Base-by-base conservation (phyloP, 2,888 invertebrate species). In the Machimus atricapillus region DNA sequence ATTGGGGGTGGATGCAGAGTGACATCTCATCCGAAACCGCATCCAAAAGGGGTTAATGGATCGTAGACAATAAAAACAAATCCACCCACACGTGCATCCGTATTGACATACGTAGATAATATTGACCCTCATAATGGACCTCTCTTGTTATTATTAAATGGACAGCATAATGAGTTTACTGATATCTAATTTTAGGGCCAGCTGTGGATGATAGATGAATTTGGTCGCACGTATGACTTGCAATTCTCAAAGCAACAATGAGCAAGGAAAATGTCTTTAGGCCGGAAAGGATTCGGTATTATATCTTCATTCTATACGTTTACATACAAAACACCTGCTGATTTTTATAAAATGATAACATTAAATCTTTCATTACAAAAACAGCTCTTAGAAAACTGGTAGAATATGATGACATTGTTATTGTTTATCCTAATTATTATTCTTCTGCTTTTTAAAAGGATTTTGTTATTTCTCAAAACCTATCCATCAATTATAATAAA, bases 41-140 rank as follows among this genome's bases (percentile, higher is more conserved):
- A 83, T 31, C 37, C 73, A 73, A 66, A 83, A 83, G 83, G 83
- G 83, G 66, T 83, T 83, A 83, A 83, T 83, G 83, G 83, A 83
- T 73, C 73, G 66, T 27, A 73, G 58, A 83, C 83, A 83, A 83
- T 83, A 83, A 83, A 83, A 83, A 83, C 83, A 66, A 66, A 83
- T 16, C 83, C 23, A 37, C 43, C 66, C 73, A 73, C 83, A 83
- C 66, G 83, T 83, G 83, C 83, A 66, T 40, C 23, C 19, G 19
- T 83, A 83, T 83, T 83, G 83, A 66, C 83, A 40, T 40, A 58
- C 83, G 73, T 16, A 66, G 83, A 83, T 83, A 83, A 83, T 73
- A 83, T 83, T 83, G 83, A 83, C 83, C 66, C 83, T 56, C 58
- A 58, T 82, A 82, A 82, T 82, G 82, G 82, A 82, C 31, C 23